These are phyloP conservation scores for Helleia helle DNA, from an alignment of 2,888 invertebrate genomes.

Conservation along the genomic window DNA sequence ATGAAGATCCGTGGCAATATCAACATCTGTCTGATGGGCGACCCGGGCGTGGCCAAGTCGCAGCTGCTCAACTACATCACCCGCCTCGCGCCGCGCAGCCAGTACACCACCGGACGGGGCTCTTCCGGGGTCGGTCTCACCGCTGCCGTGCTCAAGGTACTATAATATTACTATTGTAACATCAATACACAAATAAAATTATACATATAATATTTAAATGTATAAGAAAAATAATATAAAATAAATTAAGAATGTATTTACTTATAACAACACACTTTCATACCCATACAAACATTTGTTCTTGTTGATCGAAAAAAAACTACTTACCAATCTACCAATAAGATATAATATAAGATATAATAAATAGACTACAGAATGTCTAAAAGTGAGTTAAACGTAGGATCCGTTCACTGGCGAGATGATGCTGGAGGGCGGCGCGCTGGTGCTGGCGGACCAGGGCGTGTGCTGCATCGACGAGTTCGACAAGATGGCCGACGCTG, in stretches of 20 bases:
- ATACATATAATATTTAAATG: too few species aligned
- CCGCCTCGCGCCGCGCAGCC: slow-evolving; percentile 92
- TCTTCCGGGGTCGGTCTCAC: slow-evolving; percentile 99
- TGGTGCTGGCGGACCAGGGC: slow-evolving; percentile 96
- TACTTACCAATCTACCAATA: too few species aligned
- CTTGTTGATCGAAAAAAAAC: too few species aligned
- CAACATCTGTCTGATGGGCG: slow-evolving; percentile 99
- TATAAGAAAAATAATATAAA: too few species aligned
- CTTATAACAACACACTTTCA: too few species aligned
- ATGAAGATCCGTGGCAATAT: slow-evolving; percentile 98
- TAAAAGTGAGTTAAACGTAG: slow-evolving; percentile 25
- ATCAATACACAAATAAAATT: too few species aligned
- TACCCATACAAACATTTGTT: too few species aligned
- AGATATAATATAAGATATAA: too few species aligned
- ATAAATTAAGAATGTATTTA: too few species aligned
- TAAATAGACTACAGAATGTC: too few species aligned
- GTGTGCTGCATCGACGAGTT: slow-evolving; percentile 99
- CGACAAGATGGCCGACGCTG: slow-evolving; percentile 98
- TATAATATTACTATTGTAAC: too few species aligned
- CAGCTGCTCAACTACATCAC: slow-evolving; percentile 96
- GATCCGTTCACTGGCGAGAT: slow-evolving; percentile 98
- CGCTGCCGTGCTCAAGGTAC: slow-evolving; percentile 96
- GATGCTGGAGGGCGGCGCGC: slow-evolving; percentile 96
- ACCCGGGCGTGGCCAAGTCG: slow-evolving; percentile 99
- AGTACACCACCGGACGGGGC: slow-evolving; percentile 97